Percentiles rank a stretch among this genome's conserved stretches.
These are phyloP conservation scores for Natator depressus DNA, from an alignment of 2,113 vertebrate species.

Conservation along the genomic window DNA sequence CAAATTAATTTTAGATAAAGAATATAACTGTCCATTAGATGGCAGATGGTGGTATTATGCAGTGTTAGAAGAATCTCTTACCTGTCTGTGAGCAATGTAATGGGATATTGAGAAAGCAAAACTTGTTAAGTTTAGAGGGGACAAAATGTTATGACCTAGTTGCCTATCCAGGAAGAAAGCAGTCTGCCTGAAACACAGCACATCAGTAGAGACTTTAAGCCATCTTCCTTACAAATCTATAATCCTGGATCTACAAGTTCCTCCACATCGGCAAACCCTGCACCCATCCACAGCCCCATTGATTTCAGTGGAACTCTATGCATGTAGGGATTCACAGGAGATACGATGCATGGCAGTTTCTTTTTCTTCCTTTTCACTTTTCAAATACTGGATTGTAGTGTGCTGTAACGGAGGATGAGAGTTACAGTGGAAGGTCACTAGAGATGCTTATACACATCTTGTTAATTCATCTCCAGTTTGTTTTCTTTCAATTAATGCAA, in stretches of 20 bases:
- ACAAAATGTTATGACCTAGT: not conserved
- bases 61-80: not conserved
- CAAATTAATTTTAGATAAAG: constrained; percentile 29
- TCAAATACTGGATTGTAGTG: fast-evolving
- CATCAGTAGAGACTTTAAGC: not conserved
- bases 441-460: not conserved
- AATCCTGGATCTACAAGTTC: not conserved
- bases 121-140: constrained; percentile 17
- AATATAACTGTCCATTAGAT: not conserved
- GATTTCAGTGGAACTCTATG: not conserved
- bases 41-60: not conserved
- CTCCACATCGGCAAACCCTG: not conserved
- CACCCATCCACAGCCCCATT: not conserved
- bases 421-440: not conserved
- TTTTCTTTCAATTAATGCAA: not conserved
- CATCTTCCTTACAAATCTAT: not conserved
- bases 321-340: not conserved
- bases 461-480: not conserved
- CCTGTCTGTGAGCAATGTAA: not conserved
- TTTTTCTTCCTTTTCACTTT: not conserved
- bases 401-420: not conserved
- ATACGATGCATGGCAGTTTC: not conserved
- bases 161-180: not conserved
- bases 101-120: constrained; percentile 20
- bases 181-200: not conserved